Evolutionary conservation across 2,797 vertebrate species (phyloP), one percentile per base, ranked within the genome.

Genomic region (Sebastes iracundus): DNA sequence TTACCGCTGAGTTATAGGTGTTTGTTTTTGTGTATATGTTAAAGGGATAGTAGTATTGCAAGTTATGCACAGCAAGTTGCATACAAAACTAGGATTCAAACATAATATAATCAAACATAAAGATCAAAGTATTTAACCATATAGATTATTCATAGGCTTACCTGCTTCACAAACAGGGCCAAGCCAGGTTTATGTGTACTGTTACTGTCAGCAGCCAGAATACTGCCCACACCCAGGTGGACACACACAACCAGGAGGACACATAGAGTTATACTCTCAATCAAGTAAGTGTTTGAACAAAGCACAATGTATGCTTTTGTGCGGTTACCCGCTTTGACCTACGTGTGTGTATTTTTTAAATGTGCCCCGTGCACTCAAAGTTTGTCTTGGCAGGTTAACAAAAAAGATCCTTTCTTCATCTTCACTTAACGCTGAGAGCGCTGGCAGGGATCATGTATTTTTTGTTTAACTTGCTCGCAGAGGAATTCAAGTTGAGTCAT

Each of bases 361-460:
- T 38, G 2, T 74, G 32, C 33, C 42, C 66, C 20, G 6, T 8
- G 3, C 65, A 78, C 12, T 76, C 6, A 28, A 23, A 62, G 18
- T 80, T 18, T 59, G 25, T 22, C 42, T 32, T 83, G 70, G 52
- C 71, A 87, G 32, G n/a, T 67, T 75, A 46, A 81, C 53, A 60
- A 30, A 30, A 53, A 60, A 33, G 49, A 35, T 46, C 10, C 4
- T 77, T 70, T 62, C 10, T 22, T 81, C 16, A 20, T 59, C 67
- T 53, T 68, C 8, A 63, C 85, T 66, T 74, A 6, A 53, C 80
- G 81, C 75, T 49, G 13, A 53, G 6, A 32, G 22, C 20, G 10
- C 59, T 85, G 81, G 70, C 87, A 88, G 64, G 4, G 12, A 46
- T 63, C 16, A 1, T 55, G 38, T 25, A 75, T 67, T 71, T 73